Percentiles rank a stretch among this genome's conserved stretches.
phyloP scores from a whole-genome alignment of 2,113 vertebrate species.

The sheep (Ovis aries) region DNA sequence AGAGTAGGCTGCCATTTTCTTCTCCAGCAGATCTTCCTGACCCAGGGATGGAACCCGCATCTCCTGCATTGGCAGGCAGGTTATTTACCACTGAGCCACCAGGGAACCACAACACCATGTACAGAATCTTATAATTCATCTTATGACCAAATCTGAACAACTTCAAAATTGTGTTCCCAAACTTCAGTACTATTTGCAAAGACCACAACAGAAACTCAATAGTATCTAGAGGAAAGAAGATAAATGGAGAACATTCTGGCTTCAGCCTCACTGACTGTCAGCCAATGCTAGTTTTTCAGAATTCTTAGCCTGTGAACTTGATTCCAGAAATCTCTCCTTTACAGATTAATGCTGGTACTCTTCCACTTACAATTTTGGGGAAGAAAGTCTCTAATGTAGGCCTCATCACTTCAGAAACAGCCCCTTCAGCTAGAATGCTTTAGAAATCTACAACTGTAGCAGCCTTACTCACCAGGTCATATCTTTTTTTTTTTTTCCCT shows the following conservation, averaged over 20 bases:
- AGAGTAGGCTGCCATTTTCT: neutral
- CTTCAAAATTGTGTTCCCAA: neutral
- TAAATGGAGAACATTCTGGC: neutral
- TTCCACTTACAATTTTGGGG: neutral
- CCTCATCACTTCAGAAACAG: neutral
- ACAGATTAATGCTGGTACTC: neutral
- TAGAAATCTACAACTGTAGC: neutral
- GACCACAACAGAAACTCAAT: neutral
- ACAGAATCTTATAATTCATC: neutral
- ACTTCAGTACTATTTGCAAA: neutral
- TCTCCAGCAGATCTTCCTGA: neutral
- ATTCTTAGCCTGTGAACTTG: neutral
- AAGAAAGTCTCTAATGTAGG: rapidly evolving
- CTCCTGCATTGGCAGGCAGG: neutral
- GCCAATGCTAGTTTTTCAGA: neutral
- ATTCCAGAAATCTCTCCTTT: neutral
- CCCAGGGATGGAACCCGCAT: neutral
- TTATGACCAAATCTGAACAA: neutral
- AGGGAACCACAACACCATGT: neutral
- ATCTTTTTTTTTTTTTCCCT: neutral
- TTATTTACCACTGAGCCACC: neutral
- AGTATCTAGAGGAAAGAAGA: neutral
- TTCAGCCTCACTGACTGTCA: neutral
- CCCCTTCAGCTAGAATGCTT: neutral
- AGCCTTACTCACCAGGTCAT: neutral